Evolutionary conservation across 2,113 vertebrate genomes (phyloP).

Genomic region (Chrysemys picta): DNA sequence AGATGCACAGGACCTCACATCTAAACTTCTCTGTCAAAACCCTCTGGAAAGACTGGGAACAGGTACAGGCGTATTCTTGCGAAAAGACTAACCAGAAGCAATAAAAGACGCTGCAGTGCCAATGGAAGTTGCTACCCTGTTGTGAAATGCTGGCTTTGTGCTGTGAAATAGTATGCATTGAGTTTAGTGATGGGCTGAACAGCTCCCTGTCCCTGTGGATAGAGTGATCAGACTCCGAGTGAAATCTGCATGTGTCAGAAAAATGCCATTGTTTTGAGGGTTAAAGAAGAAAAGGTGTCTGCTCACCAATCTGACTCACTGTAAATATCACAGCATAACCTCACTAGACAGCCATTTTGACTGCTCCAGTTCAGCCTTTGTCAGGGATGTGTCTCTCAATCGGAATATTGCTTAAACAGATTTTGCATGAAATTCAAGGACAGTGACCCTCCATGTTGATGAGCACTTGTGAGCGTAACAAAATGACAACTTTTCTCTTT

Average conservation of each 20-base stretch:
- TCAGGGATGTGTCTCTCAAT: slow-evolving; percentile 4
- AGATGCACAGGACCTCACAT: slow-evolving; percentile 95
- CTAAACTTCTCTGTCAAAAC: slow-evolving; percentile 91
- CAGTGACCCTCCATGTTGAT: background rate
- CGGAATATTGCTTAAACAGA: slow-evolving; percentile 2
- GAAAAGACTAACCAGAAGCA: background rate
- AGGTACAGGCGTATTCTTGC: slow-evolving; percentile 77
- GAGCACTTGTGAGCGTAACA: background rate
- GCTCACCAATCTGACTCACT: background rate
- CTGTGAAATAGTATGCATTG: background rate
- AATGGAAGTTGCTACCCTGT: rapidly evolving
- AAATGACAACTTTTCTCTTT: slow-evolving; percentile 18
- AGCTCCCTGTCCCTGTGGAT: background rate
- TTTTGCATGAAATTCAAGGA: slow-evolving; percentile 21
- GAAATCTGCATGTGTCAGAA: background rate
- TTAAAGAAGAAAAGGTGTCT: background rate
- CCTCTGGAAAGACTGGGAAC: slow-evolving; percentile 95
- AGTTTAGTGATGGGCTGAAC: background rate
- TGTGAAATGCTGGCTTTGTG: background rate
- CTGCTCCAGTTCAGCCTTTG: background rate
- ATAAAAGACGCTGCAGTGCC: background rate
- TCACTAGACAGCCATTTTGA: background rate
- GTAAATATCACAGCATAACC: background rate
- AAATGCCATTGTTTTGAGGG: background rate
- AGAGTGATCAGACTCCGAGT: background rate